Percentiles rank a stretch among this genome's conserved stretches.
Conservation (phyloP, 2,888 invertebrate species). For the Tetanocera ferruginea region DNA sequence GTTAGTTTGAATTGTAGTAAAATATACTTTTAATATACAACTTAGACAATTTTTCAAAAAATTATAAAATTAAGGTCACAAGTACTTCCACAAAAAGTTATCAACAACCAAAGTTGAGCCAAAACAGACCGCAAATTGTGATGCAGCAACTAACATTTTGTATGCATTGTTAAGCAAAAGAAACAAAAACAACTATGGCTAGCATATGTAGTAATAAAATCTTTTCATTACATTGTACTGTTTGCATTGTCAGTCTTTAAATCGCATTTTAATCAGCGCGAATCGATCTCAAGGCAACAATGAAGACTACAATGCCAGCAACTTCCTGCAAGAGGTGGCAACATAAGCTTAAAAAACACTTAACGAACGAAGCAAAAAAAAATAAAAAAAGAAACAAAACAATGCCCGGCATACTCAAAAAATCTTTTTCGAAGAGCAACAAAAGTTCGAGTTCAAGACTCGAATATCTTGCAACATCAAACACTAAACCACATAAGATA, state of each 20-base stretch:
- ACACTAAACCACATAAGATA: neutral
- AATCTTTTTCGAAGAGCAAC: constrained; percentile 3
- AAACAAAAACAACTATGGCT: neutral
- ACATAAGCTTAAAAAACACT: neutral
- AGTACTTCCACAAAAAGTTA: neutral
- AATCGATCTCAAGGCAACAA: constrained; percentile 61
- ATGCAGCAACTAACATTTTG: neutral
- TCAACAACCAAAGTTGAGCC: neutral
- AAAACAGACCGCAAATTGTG: neutral
- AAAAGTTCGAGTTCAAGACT: constrained; percentile 67
- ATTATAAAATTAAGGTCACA: neutral
- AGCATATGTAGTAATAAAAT: neutral
- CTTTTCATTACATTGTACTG: neutral
- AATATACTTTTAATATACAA: too few species aligned
- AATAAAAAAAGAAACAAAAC: constrained; percentile 8
- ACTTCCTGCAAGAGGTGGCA: constrained; percentile 22
- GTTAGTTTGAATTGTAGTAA: too few species aligned
- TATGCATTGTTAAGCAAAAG: too few species aligned
- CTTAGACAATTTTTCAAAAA: neutral
- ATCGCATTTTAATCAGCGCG: constrained; percentile 24
- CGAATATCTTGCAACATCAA: constrained; percentile 27
- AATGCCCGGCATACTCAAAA: constrained; percentile 15
- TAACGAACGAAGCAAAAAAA: neutral
- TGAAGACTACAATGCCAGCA: constrained; percentile 9
- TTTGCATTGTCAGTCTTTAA: neutral